A percentile compares a stretch with the other conserved stretches of the same genome.
These are phyloP conservation scores for Erythrocebus patas DNA, from an alignment of 2,113 vertebrate genomes.

Conservation along the genomic window DNA sequence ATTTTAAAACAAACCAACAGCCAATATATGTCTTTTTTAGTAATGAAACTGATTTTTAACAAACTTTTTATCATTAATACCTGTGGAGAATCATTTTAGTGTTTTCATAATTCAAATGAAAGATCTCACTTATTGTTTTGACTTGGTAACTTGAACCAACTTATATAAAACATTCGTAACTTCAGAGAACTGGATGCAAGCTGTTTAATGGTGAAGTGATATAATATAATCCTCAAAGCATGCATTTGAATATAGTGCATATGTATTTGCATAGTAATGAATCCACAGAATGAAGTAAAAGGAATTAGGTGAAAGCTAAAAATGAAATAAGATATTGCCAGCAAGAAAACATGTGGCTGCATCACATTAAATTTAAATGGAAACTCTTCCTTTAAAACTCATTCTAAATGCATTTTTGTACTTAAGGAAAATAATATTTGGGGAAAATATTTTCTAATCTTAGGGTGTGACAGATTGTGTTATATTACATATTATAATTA, in stretches of 20 bases:
- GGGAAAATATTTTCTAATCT: conserved; percentile 67
- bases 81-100: background rate
- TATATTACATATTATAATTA: conserved; percentile 54
- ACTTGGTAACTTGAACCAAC: conserved; percentile 39
- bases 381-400: conserved; percentile 68
- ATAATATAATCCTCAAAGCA: conserved; percentile 71
- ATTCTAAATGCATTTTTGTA: conserved; percentile 66
- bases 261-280: conserved; percentile 74
- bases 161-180: conserved; percentile 40
- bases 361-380: conserved; percentile 71
- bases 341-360: conserved; percentile 67
- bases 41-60: background rate
- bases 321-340: conserved; percentile 72
- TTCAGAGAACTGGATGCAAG: conserved; percentile 51
- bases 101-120: background rate
- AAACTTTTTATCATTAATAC: background rate
- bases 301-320: conserved; percentile 70
- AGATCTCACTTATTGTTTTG: background rate
- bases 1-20: background rate
- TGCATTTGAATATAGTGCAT: conserved; percentile 62
- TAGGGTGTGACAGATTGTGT: conserved; percentile 56
- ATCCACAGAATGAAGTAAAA: conserved; percentile 65
- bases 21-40: background rate
- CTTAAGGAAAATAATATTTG: conserved; percentile 63
- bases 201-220: conserved; percentile 73